Evolutionary conservation across 2,113 vertebrate species (phyloP).

Genomic region (Planiliza haematocheilus): DNA sequence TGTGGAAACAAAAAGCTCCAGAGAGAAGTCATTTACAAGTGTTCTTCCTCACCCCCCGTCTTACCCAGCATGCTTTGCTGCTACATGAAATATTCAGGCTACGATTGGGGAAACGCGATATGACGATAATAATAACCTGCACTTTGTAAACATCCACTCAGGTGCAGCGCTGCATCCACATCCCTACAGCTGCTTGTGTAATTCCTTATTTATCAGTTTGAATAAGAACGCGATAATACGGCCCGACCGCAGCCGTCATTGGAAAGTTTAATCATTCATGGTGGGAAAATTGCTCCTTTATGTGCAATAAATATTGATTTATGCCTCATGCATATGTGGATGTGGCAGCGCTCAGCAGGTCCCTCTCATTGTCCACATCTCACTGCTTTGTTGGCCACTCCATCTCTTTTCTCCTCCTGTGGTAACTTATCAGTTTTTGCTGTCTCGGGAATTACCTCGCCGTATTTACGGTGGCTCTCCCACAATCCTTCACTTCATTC

Average conservation of each 20-base stretch:
- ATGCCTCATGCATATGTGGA: conserved; percentile 76
- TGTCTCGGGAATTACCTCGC: conserved; percentile 40
- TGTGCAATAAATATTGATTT: conserved; percentile 86
- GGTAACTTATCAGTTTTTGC: conserved; percentile 37
- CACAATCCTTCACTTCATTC: conserved; percentile 43
- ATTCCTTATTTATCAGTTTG: conserved; percentile 72
- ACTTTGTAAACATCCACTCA: conserved; percentile 75
- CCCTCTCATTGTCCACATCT: conserved; percentile 57
- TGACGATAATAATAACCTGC: conserved; percentile 73
- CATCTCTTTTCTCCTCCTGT: conserved; percentile 25
- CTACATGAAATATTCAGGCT: conserved; percentile 74
- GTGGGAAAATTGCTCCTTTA: conserved; percentile 83
- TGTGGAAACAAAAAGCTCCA: not conserved
- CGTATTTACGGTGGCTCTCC: conserved; percentile 36
- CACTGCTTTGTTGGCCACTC: conserved; percentile 52
- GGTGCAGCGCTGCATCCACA: conserved; percentile 42
- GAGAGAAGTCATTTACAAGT: conserved; percentile 28
- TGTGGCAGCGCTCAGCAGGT: conserved; percentile 46
- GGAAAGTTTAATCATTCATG: conserved; percentile 81
- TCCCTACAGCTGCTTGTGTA: conserved; percentile 44
- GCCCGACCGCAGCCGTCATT: conserved; percentile 64
- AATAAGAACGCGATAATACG: conserved; percentile 68
- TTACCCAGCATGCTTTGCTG: conserved; percentile 51
- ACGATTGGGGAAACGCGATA: conserved; percentile 56
- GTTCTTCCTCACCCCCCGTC: not conserved